Conservation (phyloP, 2,113 vertebrate genomes). For the Leptosomus discolor region DNA sequence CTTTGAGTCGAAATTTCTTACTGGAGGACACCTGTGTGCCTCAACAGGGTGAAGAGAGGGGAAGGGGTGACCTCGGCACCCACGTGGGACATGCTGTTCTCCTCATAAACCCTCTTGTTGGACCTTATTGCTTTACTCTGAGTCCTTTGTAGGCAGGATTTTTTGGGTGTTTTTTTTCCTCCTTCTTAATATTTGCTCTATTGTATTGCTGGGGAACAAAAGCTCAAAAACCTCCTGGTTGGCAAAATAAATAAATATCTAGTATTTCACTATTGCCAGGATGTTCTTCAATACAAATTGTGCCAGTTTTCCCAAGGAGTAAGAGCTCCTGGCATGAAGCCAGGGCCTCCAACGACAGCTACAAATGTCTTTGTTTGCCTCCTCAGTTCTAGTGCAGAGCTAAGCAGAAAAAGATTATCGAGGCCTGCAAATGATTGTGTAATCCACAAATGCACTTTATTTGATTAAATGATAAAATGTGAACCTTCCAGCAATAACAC, state of each 20-base stretch:
- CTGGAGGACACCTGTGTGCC: neutral
- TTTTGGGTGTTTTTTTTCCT: neutral
- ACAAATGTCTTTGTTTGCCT: slow-evolving; percentile 66
- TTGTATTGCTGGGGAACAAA: neutral
- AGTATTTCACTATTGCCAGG: neutral
- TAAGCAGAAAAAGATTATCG: slow-evolving; percentile 65
- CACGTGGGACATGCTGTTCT: neutral
- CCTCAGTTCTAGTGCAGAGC: slow-evolving; percentile 22
- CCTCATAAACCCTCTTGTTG: neutral
- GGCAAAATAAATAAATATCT: neutral
- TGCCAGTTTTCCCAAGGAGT: slow-evolving; percentile 2
- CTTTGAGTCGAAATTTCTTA: neutral
- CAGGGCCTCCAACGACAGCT: slow-evolving; percentile 40
- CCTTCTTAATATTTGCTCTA: neutral
- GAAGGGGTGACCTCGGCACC: neutral
- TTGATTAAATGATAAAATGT: slow-evolving; percentile 66
- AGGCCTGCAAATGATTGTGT: slow-evolving; percentile 36
- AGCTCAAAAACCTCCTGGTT: neutral
- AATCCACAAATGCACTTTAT: slow-evolving; percentile 63
- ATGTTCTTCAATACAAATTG: slow-evolving; percentile 32
- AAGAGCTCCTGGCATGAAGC: slow-evolving; percentile 41
- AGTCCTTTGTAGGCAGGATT: neutral
- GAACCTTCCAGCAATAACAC: slow-evolving; percentile 17
- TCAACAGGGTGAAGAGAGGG: rapidly evolving
- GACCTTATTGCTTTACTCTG: neutral